Percentiles rank a stretch among this genome's conserved stretches.
phyloP scores from a whole-genome alignment of 2,797 vertebrate genomes.

The Phylloscopus collybita region DNA sequence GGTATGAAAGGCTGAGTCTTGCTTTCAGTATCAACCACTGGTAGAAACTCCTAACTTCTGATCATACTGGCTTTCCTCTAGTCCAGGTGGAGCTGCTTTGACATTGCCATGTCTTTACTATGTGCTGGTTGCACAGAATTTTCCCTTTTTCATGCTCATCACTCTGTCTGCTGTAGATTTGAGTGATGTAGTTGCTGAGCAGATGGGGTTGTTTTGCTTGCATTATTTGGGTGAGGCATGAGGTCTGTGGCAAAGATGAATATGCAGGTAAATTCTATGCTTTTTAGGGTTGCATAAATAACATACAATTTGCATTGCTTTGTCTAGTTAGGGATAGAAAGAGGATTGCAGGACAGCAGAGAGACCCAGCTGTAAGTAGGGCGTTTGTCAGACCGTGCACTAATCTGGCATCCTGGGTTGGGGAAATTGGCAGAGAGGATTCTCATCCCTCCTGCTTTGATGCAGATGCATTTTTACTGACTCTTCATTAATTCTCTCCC shows the following conservation, averaged over 20 bases:
- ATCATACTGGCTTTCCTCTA: background rate
- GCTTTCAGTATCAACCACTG: background rate
- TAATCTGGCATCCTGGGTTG: background rate
- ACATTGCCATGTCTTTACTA: background rate
- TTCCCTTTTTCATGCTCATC: background rate
- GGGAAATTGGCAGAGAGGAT: background rate
- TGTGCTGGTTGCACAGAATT: background rate
- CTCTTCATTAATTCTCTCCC: background rate
- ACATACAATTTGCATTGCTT: background rate
- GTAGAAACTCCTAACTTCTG: background rate
- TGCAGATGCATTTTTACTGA: background rate
- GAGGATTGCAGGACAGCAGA: background rate
- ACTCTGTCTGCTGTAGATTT: background rate
- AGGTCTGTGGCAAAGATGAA: background rate
- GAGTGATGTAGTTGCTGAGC: background rate
- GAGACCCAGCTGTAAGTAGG: background rate
- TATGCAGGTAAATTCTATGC: background rate
- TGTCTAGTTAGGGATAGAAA: background rate
- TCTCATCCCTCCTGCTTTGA: background rate
- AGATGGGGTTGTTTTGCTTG: background rate
- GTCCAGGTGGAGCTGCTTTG: background rate
- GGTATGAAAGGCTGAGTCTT: background rate
- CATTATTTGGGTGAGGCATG: background rate
- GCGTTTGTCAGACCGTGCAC: background rate
- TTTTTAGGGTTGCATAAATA: background rate